A percentile compares a stretch with the other conserved stretches of the same genome.
These are phyloP conservation scores for Argyresthia albistria DNA, from an alignment of 2,888 invertebrate species.

Conservation along the genomic window DNA sequence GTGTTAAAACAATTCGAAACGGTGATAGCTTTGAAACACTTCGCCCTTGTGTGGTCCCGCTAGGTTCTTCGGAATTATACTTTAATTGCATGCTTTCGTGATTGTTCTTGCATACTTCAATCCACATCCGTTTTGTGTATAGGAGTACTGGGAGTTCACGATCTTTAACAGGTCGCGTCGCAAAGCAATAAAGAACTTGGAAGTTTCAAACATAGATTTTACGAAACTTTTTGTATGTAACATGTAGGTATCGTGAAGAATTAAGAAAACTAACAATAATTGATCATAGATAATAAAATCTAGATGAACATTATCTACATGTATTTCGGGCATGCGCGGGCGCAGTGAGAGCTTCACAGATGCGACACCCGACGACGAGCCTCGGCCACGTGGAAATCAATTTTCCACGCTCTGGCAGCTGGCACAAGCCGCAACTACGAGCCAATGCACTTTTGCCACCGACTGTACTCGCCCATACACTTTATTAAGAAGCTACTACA, in stretches of 20 bases:
- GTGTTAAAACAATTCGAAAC: conserved; percentile 66
- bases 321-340: not conserved
- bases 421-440: conserved; percentile 44
- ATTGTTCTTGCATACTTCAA: conserved; percentile 5
- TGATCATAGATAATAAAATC: not conserved
- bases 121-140: no score
- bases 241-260: not conserved
- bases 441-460: conserved; percentile 20
- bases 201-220: not conserved
- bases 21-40: conserved; percentile 59
- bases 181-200: not conserved
- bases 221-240: no score
- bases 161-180: not conserved
- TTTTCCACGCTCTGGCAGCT: conserved; percentile 71
- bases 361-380: conserved; percentile 63
- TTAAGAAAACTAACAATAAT: no score
- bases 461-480: conserved; percentile 13
- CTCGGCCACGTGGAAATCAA: conserved; percentile 60
- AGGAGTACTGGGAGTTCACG: no score
- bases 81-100: conserved; percentile 7
- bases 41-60: conserved; percentile 58
- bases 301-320: not conserved
- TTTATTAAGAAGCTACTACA: no score
- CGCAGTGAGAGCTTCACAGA: conserved; percentile 31
- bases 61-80: conserved; percentile 8